Conservation (phyloP, 2,113 vertebrate species). For the Bostrychus sinensis region DNA sequence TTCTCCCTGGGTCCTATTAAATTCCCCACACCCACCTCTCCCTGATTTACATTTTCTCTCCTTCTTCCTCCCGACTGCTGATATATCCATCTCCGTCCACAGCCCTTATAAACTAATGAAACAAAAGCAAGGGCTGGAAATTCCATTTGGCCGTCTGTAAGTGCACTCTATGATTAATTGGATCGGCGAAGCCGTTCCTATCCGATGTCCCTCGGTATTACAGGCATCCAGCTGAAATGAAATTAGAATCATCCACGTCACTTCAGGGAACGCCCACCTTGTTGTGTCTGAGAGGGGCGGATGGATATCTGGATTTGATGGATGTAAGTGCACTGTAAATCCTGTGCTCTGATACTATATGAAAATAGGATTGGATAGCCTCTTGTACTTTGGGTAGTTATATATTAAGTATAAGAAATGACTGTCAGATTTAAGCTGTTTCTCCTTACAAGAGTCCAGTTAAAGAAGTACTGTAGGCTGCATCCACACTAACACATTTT, state of each 20-base stretch:
- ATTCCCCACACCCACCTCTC: conserved; percentile 7
- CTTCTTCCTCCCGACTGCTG: conserved; percentile 6
- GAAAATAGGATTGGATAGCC: too few relatives aligned
- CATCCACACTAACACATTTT: too few relatives aligned
- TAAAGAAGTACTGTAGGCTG: too few relatives aligned
- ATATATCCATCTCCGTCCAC: conserved; percentile 29
- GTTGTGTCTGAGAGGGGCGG: conserved; percentile 3
- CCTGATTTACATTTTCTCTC: conserved; percentile 31
- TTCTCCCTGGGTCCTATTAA: neutral
- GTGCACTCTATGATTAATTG: conserved; percentile 48
- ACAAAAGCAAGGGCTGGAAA: conserved; percentile 63
- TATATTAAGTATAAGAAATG: too few relatives aligned
- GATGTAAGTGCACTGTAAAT: conserved; percentile 22
- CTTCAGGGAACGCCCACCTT: conserved; percentile 39
- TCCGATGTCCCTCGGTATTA: conserved; percentile 21
- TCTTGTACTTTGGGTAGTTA: too few relatives aligned
- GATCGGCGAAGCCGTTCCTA: conserved; percentile 12
- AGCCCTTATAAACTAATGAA: conserved; percentile 59
- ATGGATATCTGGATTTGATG: conserved; percentile 34
- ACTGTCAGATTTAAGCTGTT: too few relatives aligned
- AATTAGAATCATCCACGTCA: conserved; percentile 55
- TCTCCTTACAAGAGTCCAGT: too few relatives aligned
- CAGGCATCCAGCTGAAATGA: conserved; percentile 31
- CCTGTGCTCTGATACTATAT: too few relatives aligned
- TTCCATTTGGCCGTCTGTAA: conserved; percentile 56